phyloP scores from a whole-genome alignment of 2,113 vertebrate genomes.

The Trichomycterus rosablanca region DNA sequence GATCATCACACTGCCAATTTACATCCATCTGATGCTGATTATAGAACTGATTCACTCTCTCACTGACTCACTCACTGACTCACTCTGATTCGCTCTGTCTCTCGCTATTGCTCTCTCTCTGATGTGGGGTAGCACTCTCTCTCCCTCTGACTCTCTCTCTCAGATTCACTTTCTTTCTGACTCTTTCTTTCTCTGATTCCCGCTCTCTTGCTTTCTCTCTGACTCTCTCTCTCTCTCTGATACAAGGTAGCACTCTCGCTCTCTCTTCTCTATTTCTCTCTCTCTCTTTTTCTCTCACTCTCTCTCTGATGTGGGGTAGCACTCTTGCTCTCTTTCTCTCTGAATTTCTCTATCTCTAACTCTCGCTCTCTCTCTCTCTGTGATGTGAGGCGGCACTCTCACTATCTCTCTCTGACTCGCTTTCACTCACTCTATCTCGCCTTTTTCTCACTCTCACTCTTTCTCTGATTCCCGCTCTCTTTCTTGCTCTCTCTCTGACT shows the following conservation, averaged over 20 bases:
- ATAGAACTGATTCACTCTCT: constrained; percentile 63
- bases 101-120: not conserved
- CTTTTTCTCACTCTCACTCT: constrained; percentile 50
- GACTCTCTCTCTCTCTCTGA: constrained; percentile 20
- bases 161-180: not conserved
- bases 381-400: not conserved
- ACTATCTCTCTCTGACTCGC: too few species aligned
- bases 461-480: constrained; percentile 19
- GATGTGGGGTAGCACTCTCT: too few species aligned
- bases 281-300: too few species aligned
- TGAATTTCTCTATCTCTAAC: too few species aligned
- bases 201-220: constrained; percentile 13
- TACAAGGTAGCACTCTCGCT: too few species aligned
- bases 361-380: constrained; percentile 12
- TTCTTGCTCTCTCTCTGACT: constrained; percentile 22
- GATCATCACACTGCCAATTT: constrained; percentile 48
- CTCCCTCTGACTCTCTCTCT: constrained; percentile 4
- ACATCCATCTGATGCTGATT: constrained; percentile 50
- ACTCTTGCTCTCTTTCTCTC: too few species aligned
- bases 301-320: too few species aligned
- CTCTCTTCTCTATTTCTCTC: too few species aligned
- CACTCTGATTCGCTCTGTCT: not conserved
- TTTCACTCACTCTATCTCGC: constrained; percentile 20
- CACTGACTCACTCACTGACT: constrained; percentile 14
- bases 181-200: constrained; percentile 1